Evolutionary conservation across 2,888 invertebrate species (phyloP).

Genomic region (Euzophera pinguis): DNA sequence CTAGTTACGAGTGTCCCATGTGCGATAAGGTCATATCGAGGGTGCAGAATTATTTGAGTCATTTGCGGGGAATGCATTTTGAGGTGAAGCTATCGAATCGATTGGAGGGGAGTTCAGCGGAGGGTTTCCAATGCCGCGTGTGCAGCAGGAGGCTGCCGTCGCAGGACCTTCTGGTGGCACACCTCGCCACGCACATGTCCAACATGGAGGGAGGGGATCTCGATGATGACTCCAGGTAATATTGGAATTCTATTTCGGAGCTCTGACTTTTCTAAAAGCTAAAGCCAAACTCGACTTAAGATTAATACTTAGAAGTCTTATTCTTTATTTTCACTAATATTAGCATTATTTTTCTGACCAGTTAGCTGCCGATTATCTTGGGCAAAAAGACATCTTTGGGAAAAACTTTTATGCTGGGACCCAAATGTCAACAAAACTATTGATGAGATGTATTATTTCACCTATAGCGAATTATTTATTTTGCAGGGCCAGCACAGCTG

Average conservation of each 20-base stretch:
- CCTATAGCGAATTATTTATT: not conserved
- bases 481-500: constrained; percentile 51
- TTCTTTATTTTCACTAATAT: no score
- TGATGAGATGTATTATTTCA: not conserved
- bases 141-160: constrained; percentile 53
- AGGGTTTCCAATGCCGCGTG: constrained; percentile 55
- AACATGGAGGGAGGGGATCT: constrained; percentile 44
- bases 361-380: no score
- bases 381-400: no score
- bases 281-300: no score
- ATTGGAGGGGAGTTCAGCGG: constrained; percentile 3
- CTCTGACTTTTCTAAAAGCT: no score
- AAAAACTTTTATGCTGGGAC: no score
- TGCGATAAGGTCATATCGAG: constrained; percentile 42
- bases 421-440: no score
- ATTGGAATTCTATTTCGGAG: no score
- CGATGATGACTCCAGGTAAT: constrained; percentile 53
- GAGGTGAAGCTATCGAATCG: constrained; percentile 27
- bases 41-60: constrained; percentile 22
- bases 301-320: no score
- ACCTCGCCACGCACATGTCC: constrained; percentile 65
- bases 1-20: constrained; percentile 47
- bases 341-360: no score
- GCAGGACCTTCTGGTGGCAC: constrained; percentile 59
- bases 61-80: constrained; percentile 55